These are phyloP conservation scores for Epistrophe grossulariae DNA, from an alignment of 2,888 invertebrate species.

Conservation along the genomic window DNA sequence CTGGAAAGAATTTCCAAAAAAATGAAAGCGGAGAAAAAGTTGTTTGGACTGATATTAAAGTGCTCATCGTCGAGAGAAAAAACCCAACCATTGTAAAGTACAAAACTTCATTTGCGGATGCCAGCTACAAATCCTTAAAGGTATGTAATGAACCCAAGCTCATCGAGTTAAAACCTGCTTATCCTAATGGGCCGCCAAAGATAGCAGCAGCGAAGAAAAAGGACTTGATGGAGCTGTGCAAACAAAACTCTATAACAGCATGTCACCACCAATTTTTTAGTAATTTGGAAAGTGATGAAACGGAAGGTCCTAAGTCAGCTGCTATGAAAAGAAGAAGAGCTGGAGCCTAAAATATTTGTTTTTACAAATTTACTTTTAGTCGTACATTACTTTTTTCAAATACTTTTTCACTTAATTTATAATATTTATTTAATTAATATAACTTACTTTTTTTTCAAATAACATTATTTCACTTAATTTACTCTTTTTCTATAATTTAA, in stretches of 20 bases:
- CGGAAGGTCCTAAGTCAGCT: not conserved
- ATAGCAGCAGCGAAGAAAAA: constrained; percentile 17
- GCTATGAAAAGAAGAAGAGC: not conserved
- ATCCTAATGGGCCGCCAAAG: constrained; percentile 23
- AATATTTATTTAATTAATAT: not conserved
- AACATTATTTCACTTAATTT: not conserved
- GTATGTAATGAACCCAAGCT: constrained; percentile 11
- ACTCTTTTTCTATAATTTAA: not conserved
- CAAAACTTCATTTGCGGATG: constrained; percentile 28
- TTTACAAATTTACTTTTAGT: not conserved
- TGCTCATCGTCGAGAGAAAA: constrained; percentile 9
- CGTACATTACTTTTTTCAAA: not conserved
- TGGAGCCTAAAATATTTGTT: not conserved
- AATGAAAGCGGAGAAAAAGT: not conserved
- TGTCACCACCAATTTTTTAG: constrained; percentile 14
- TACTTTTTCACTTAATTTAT: not conserved
- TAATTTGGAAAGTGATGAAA: constrained; percentile 15
- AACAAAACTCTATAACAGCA: not conserved
- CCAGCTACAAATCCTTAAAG: not conserved
- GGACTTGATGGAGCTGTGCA: constrained; percentile 31
- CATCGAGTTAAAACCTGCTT: constrained; percentile 2
- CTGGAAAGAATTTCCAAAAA: constrained; percentile 19
- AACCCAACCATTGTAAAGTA: constrained; percentile 16
- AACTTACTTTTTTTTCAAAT: not conserved
- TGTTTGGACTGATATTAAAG: constrained; percentile 16